These are phyloP conservation scores for Hypomecis punctinalis DNA, from an alignment of 2,888 invertebrate genomes.

Conservation along the genomic window DNA sequence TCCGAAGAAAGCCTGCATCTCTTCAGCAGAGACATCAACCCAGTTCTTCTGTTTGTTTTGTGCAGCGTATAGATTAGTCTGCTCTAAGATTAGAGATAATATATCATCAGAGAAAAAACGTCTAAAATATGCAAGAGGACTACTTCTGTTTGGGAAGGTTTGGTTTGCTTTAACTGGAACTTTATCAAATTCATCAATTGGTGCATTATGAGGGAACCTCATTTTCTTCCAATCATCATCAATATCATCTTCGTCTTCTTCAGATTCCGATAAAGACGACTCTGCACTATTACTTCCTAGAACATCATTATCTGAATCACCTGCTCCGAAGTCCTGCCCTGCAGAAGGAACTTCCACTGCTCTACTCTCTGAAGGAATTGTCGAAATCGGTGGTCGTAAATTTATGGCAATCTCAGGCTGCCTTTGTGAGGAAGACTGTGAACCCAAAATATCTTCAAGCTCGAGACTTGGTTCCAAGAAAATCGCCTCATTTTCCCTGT, in stretches of 20 bases:
- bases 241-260: slow-evolving; percentile 32
- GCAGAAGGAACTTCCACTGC: slow-evolving; percentile 27
- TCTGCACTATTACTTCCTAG: slow-evolving; percentile 28
- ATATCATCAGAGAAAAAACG: slow-evolving; percentile 35
- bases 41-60: slow-evolving; percentile 31
- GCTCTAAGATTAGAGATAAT: slow-evolving; percentile 32
- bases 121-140: slow-evolving; percentile 33
- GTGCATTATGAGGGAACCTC: slow-evolving; percentile 32
- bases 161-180: slow-evolving; percentile 31
- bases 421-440: slow-evolving; percentile 32
- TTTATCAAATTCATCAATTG: slow-evolving; percentile 35
- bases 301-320: slow-evolving; percentile 22
- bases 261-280: slow-evolving; percentile 26
- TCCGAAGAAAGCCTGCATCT: slow-evolving; percentile 33
- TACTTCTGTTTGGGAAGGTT: slow-evolving; percentile 33
- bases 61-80: slow-evolving; percentile 37
- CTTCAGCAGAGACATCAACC: slow-evolving; percentile 30
- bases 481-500: slow-evolving; percentile 35
- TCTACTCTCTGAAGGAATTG: slow-evolving; percentile 29
- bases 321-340: slow-evolving; percentile 27
- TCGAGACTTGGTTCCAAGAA: slow-evolving; percentile 30
- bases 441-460: slow-evolving; percentile 32
- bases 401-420: slow-evolving; percentile 30
- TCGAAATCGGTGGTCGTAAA: slow-evolving; percentile 26
- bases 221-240: slow-evolving; percentile 37